Evolutionary conservation across 2,797 vertebrate genomes (phyloP).

Genomic region (Cynopterus sphinx): DNA sequence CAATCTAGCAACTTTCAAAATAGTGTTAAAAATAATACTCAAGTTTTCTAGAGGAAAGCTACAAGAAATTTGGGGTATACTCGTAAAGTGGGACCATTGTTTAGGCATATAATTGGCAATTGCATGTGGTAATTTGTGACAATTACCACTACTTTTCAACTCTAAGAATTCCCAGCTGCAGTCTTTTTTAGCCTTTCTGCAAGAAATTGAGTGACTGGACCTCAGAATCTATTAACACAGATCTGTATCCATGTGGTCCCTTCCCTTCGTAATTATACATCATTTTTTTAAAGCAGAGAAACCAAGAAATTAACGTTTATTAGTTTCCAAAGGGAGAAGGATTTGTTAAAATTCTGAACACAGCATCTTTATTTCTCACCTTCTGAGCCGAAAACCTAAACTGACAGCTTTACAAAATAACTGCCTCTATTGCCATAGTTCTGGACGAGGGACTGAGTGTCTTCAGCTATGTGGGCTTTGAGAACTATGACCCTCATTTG

Average conservation of each 20-base stretch:
- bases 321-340: neutral
- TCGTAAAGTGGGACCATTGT: constrained; percentile 11
- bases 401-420: neutral
- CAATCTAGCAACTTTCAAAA: neutral
- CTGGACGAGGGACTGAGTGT: neutral
- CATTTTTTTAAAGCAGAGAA: neutral
- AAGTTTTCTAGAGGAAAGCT: constrained; percentile 28
- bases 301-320: neutral
- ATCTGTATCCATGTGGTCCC: neutral
- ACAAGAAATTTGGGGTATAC: neutral
- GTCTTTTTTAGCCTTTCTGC: neutral
- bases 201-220: neutral
- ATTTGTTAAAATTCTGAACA: constrained; percentile 6
- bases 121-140: constrained; percentile 9
- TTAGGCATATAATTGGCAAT: constrained; percentile 5
- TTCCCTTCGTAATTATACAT: neutral
- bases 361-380: neutral
- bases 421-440: neutral
- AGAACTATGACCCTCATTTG: neutral
- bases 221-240: neutral
- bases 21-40: neutral
- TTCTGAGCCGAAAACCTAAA: neutral
- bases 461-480: neutral
- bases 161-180: constrained; percentile 40
- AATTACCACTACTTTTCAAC: constrained; percentile 8